Conservation (phyloP, 2,888 invertebrate genomes). For the Theodoxus fluviatilis region DNA sequence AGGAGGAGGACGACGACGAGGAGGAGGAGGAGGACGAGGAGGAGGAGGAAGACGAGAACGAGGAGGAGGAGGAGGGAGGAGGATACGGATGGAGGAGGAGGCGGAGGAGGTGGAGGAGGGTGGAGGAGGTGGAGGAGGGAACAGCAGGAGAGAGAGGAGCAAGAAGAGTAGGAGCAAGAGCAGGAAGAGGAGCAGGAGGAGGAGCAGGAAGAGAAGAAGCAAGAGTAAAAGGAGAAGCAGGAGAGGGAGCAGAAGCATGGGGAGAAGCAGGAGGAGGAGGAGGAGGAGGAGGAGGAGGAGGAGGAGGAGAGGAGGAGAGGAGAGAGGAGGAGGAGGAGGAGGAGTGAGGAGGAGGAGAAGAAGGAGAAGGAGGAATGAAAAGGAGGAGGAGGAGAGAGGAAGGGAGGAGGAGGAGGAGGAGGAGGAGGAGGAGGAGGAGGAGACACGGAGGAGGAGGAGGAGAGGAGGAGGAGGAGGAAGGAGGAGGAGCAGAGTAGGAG, state of each 20-base stretch:
- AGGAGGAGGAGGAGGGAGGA: neutral
- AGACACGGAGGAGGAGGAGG: neutral
- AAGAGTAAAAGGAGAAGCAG: neutral
- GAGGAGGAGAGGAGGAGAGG: neutral
- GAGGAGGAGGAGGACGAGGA: neutral
- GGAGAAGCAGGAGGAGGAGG: neutral
- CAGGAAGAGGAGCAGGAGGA: neutral
- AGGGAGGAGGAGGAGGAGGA: neutral
- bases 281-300: neutral
- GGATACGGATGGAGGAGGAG: neutral
- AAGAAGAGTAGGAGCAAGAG: neutral
- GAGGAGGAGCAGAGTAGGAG: neutral
- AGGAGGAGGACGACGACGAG: neutral
- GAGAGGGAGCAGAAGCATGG: neutral
- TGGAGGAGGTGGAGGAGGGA: neutral
- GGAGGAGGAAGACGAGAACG: neutral
- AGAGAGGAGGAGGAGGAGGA: neutral
- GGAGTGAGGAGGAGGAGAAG: neutral
- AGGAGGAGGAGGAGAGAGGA: neutral
- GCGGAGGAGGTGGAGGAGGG: neutral
- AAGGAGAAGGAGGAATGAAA: neutral
- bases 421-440: conserved; percentile 1
- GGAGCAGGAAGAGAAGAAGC: neutral
- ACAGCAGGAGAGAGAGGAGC: neutral
- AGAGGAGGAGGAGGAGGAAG: neutral